Evolutionary conservation across 2,797 vertebrate genomes (phyloP).

Genomic region (Coendou prehensilis): DNA sequence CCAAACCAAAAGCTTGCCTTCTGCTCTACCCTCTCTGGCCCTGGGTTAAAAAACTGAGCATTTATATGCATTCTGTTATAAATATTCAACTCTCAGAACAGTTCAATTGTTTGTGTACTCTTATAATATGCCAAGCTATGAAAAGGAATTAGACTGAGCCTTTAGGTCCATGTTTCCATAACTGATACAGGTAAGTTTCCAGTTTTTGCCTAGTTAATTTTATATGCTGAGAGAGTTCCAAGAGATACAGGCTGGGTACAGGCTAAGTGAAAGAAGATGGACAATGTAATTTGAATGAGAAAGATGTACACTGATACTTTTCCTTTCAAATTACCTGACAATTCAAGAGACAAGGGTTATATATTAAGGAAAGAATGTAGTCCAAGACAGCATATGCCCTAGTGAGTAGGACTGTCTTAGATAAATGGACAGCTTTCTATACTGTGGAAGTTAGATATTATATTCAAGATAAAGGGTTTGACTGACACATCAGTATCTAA

Average conservation of each 20-base stretch:
- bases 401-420: slow-evolving; percentile 67
- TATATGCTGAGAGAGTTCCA: slow-evolving; percentile 74
- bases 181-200: not conserved
- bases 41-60: not conserved
- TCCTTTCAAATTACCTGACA: slow-evolving; percentile 87
- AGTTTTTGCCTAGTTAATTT: slow-evolving; percentile 75
- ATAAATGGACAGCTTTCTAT: slow-evolving; percentile 84
- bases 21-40: not conserved
- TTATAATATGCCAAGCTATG: slow-evolving; percentile 17
- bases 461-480: slow-evolving; percentile 79
- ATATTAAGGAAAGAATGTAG: slow-evolving; percentile 80
- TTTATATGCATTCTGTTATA: not conserved
- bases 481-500: slow-evolving; percentile 80
- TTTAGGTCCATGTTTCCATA: slow-evolving; percentile 57
- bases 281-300: slow-evolving; percentile 85
- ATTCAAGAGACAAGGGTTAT: slow-evolving; percentile 83
- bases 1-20: not conserved
- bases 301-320: slow-evolving; percentile 83
- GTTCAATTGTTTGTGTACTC: slow-evolving; percentile 43
- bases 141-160: slow-evolving; percentile 33
- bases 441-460: slow-evolving; percentile 77
- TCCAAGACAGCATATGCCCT: slow-evolving; percentile 73
- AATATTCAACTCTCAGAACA: not conserved
- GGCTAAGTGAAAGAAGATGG: slow-evolving; percentile 75
- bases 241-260: slow-evolving; percentile 59